A percentile compares a stretch with the other conserved stretches of the same genome.
These are phyloP conservation scores for Dryadula phaetusa DNA, from an alignment of 2,888 invertebrate species.

Conservation along the genomic window DNA sequence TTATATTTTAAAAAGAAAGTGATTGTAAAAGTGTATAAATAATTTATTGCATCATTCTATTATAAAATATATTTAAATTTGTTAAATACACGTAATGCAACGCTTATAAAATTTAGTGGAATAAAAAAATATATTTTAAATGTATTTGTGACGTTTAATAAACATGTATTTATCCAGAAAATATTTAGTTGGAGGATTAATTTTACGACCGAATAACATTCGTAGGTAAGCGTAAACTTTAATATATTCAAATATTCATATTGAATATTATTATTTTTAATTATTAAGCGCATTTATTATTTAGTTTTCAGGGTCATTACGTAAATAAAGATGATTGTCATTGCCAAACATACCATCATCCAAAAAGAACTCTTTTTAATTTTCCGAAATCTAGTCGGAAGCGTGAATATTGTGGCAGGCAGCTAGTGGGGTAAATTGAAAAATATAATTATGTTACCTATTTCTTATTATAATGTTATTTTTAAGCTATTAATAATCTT, in stretches of 20 bases:
- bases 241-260: neutral
- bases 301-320: constrained; percentile 82
- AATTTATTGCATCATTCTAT: neutral
- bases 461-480: too few species aligned
- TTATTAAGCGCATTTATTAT: constrained; percentile 9
- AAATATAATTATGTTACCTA: neutral
- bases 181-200: constrained; percentile 28
- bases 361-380: constrained; percentile 65
- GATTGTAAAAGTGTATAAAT: neutral
- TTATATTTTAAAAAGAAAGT: too few species aligned
- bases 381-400: constrained; percentile 75
- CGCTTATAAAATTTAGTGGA: neutral
- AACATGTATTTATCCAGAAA: constrained; percentile 40
- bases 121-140: neutral
- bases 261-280: neutral
- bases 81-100: neutral
- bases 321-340: constrained; percentile 73
- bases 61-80: neutral
- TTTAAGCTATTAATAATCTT: too few species aligned
- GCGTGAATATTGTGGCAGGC: constrained; percentile 89
- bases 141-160: neutral
- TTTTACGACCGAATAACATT: constrained; percentile 21
- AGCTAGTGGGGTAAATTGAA: constrained; percentile 87
- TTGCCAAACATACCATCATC: constrained; percentile 62
- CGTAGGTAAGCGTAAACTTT: constrained; percentile 25